These are phyloP conservation scores for Eupeodes latifasciatus DNA, from an alignment of 2,888 invertebrate species.

Conservation along the genomic window DNA sequence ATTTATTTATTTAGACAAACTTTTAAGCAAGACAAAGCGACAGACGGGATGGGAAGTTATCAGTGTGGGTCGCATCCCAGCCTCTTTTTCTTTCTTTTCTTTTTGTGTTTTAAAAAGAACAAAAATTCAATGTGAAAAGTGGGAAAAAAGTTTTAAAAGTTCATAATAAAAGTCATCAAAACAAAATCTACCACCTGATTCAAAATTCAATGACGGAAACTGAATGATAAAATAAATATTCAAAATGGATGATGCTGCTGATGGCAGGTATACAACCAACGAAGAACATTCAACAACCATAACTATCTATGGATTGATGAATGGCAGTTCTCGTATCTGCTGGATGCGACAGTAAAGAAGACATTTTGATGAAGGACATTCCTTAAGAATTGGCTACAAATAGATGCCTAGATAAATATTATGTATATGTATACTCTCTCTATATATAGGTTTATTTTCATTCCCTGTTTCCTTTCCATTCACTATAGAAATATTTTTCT, in stretches of 20 bases:
- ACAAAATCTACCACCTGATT: conserved; percentile 23
- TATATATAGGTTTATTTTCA: background rate
- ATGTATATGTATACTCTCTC: background rate
- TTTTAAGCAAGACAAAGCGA: too few relatives aligned
- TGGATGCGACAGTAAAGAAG: background rate
- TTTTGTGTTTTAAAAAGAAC: background rate
- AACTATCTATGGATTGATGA: background rate
- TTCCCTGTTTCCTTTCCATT: conserved; percentile 1
- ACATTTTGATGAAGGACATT: background rate
- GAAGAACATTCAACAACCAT: background rate
- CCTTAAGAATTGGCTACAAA: background rate
- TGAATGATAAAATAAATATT: conserved; percentile 15
- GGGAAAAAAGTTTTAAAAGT: background rate
- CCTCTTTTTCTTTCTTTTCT: too few relatives aligned
- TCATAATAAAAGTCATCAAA: conserved; percentile 11
- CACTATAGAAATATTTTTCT: too few relatives aligned
- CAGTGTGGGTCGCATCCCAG: too few relatives aligned
- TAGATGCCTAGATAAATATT: background rate
- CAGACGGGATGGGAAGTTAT: too few relatives aligned
- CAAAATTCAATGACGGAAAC: conserved; percentile 20
- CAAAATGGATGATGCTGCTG: conserved; percentile 12
- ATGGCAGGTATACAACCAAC: background rate
- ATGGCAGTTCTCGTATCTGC: background rate
- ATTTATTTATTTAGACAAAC: too few relatives aligned
- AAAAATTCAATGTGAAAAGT: conserved; percentile 1